Conservation (phyloP, 64 coral and sea anemone species). For the Pachyseris speciosa region DNA sequence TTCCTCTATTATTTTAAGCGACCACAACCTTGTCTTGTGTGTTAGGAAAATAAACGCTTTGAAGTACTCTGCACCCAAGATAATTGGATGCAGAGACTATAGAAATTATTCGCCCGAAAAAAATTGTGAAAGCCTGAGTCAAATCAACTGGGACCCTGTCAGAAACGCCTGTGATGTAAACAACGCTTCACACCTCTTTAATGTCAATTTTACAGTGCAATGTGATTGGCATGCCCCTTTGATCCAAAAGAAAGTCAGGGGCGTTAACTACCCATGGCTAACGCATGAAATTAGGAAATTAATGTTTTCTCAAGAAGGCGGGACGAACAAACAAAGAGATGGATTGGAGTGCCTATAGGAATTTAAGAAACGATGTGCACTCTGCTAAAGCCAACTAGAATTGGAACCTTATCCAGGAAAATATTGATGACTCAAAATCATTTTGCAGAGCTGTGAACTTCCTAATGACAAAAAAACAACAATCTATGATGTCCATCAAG, state of each 20-base stretch:
- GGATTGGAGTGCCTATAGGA: constrained; percentile 12
- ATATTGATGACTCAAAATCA: not conserved
- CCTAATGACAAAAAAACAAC: not conserved
- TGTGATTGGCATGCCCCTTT: not conserved
- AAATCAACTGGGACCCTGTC: constrained; percentile 16
- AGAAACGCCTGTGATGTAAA: not conserved
- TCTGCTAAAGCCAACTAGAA: constrained; percentile 9
- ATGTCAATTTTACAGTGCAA: not conserved
- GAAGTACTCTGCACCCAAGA: constrained; percentile 13
- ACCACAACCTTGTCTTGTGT: not conserved
- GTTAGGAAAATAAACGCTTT: not conserved
- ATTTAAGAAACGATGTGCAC: not conserved
- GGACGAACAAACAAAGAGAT: constrained; percentile 32
- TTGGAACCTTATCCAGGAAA: constrained; percentile 18
- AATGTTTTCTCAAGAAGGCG: not conserved
- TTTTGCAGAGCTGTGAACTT: constrained; percentile 27
- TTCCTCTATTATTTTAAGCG: not conserved
- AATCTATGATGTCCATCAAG: too few relatives aligned
- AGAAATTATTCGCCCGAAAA: not conserved
- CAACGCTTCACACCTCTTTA: not conserved
- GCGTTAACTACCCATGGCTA: not conserved
- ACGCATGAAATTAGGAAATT: constrained; percentile 4
- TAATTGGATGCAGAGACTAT: constrained; percentile 20
- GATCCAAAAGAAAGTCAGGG: constrained; percentile 10
- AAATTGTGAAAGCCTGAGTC: not conserved